phyloP scores from a whole-genome alignment of 2,888 invertebrate species.

The Thyatira batis region DNA sequence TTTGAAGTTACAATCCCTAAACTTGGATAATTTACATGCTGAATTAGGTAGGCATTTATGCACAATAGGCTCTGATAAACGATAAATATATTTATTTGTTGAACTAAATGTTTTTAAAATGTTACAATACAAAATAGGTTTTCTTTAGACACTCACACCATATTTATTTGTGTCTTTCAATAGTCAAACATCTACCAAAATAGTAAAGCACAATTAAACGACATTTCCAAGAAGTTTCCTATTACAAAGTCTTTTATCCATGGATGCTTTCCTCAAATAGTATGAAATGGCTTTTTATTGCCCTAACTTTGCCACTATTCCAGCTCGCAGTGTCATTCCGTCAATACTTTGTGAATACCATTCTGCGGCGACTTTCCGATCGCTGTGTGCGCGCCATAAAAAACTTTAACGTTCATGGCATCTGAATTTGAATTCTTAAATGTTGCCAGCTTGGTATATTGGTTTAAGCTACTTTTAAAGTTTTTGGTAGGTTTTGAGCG shows the following conservation, averaged over 20 bases:
- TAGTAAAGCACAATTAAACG: background rate
- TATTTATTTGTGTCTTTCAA: background rate
- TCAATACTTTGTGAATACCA: conserved; percentile 45
- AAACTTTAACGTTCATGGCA: conserved; percentile 27
- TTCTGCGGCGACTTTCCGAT: conserved; percentile 28
- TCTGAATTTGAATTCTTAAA: conserved; percentile 2
- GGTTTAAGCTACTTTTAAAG: background rate
- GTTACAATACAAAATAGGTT: no score
- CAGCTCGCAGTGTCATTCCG: conserved; percentile 44
- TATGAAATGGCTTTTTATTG: conserved; percentile 51
- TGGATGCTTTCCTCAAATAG: conserved; percentile 36
- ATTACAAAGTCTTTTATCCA: conserved; percentile 37
- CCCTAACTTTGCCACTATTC: conserved; percentile 46
- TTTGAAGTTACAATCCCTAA: no score
- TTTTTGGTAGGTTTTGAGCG: background rate
- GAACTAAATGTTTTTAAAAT: no score
- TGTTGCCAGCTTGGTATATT: background rate
- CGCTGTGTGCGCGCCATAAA: conserved; percentile 17
- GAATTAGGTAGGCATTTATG: no score
- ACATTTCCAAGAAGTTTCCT: conserved; percentile 26
- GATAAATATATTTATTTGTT: no score
- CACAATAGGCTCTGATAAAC: no score
- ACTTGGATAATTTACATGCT: no score
- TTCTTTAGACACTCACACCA: no score
- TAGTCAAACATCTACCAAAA: background rate